These are phyloP conservation scores for Lepidocyrtinus sp. DNA, from an alignment of 2,888 invertebrate genomes.

Conservation along the genomic window DNA sequence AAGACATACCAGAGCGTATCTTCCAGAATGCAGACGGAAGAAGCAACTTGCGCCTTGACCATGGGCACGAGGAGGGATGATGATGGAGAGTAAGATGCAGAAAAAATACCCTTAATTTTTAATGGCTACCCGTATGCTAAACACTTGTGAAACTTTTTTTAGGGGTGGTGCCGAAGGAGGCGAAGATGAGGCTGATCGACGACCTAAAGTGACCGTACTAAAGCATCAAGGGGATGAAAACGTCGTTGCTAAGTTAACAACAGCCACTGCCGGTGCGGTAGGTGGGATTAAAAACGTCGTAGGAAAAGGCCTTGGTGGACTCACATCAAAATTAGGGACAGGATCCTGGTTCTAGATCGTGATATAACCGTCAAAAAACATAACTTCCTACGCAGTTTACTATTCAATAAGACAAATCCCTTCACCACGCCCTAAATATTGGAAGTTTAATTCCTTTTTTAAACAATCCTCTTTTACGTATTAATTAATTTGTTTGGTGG, in stretches of 20 bases:
- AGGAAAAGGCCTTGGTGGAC: conserved; percentile 91
- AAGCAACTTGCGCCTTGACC: conserved; percentile 91
- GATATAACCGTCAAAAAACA: conserved; percentile 44
- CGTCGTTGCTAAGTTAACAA: conserved; percentile 82
- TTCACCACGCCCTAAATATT: no score
- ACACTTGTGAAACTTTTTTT: not conserved
- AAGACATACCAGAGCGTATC: conserved; percentile 95
- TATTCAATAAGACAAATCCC: not conserved
- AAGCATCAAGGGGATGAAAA: conserved; percentile 81
- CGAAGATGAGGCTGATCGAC: conserved; percentile 77
- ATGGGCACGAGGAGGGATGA: conserved; percentile 67
- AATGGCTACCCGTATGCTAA: not conserved
- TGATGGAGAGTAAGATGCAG: conserved; percentile 65
- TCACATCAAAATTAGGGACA: conserved; percentile 90
- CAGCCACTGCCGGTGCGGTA: conserved; percentile 87
- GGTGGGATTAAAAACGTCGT: conserved; percentile 91
- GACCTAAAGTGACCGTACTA: conserved; percentile 78
- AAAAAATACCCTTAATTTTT: conserved; percentile 1
- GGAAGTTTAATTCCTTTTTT: no score
- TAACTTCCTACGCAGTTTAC: conserved; percentile 15
- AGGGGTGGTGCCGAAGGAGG: conserved; percentile 76
- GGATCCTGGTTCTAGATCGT: conserved; percentile 71
- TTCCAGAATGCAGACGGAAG: conserved; percentile 96
- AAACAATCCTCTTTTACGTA: no score
- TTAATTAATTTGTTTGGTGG: no score